Evolutionary conservation across 2,113 vertebrate species (phyloP).

Genomic region (Irena cyanogastra): DNA sequence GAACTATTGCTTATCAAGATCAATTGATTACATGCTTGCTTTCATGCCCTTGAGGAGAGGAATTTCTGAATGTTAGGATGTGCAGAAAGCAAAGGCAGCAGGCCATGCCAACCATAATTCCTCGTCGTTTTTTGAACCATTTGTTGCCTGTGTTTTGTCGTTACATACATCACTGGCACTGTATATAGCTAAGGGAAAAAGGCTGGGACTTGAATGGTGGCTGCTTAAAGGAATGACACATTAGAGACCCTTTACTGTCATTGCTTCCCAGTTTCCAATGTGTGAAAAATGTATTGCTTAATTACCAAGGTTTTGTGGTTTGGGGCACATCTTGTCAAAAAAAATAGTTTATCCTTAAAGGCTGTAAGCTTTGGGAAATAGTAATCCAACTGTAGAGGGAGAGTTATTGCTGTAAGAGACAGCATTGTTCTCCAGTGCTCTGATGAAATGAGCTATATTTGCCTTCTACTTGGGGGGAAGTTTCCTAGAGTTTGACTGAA

Average conservation of each 20-base stretch:
- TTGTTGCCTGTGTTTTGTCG: background rate
- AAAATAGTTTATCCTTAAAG: background rate
- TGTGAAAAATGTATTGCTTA: background rate
- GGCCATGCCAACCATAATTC: background rate
- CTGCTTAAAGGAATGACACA: background rate
- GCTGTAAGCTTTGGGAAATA: background rate
- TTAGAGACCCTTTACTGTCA: background rate
- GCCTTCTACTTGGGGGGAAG: background rate
- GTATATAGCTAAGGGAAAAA: background rate
- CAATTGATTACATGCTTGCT: background rate
- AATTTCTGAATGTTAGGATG: background rate
- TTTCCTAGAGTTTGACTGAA: background rate
- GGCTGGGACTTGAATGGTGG: background rate
- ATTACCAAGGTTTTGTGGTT: background rate
- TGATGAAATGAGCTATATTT: background rate
- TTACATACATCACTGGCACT: background rate
- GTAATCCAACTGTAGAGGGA: background rate
- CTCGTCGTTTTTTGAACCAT: background rate
- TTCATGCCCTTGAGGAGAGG: background rate
- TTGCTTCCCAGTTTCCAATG: background rate
- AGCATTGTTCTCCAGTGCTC: background rate
- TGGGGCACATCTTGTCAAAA: background rate
- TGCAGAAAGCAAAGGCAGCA: background rate
- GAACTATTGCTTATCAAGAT: background rate
- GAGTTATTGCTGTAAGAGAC: background rate